Conservation (phyloP, 1,140 invertebrate genomes). For the Dryas iulia region DNA sequence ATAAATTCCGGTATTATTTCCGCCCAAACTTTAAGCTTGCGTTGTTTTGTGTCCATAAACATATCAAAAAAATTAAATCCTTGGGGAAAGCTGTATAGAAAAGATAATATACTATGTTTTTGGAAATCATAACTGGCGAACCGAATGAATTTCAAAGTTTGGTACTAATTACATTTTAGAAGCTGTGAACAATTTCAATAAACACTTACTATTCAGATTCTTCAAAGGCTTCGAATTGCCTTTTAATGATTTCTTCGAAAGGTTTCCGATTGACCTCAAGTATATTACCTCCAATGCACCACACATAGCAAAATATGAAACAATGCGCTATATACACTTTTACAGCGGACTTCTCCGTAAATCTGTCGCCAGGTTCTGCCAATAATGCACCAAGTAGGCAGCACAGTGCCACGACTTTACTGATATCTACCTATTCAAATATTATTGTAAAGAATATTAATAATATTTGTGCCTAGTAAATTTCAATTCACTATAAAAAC, state of each 20-base stretch:
- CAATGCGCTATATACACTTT: constrained; percentile 85
- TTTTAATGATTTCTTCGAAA: constrained; percentile 85
- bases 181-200: neutral
- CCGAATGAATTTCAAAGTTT: too few relatives aligned
- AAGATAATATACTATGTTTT: neutral
- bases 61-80: constrained; percentile 87
- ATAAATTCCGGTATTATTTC: constrained; percentile 87
- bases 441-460: too few relatives aligned
- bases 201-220: constrained; percentile 79
- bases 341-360: constrained; percentile 79
- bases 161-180: neutral
- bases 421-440: constrained; percentile 86
- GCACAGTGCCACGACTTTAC: constrained; percentile 89
- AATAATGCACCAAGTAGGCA: constrained; percentile 86
- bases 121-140: neutral
- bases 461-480: too few relatives aligned
- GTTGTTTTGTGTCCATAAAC: constrained; percentile 85
- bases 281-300: constrained; percentile 91
- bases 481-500: too few relatives aligned
- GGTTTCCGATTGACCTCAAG: constrained; percentile 84
- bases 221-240: constrained; percentile 85
- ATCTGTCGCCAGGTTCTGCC: constrained; percentile 77
- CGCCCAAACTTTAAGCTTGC: constrained; percentile 87
- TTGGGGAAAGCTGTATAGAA: constrained; percentile 79
- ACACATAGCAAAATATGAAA: constrained; percentile 89